Percentiles rank a stretch among this genome's conserved stretches.
Conservation (phyloP, 2,888 invertebrate genomes). For the Rugalucina vietnamica region DNA sequence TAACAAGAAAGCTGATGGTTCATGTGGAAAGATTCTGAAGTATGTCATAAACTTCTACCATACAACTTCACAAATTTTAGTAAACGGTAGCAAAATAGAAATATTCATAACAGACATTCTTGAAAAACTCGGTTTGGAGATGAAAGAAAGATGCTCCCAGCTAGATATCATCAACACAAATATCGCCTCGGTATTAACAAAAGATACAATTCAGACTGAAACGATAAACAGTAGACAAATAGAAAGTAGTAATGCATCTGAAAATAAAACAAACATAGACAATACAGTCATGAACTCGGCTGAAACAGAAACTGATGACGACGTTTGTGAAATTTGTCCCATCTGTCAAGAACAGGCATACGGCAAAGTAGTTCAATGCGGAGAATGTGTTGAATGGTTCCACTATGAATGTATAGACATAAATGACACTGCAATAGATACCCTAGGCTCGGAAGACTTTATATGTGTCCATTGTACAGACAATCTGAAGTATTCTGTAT, state of each 20-base stretch:
- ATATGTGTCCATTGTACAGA: background rate
- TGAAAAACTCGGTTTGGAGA: background rate
- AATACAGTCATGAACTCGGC: background rate
- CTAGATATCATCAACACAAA: background rate
- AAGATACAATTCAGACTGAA: no score
- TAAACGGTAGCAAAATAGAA: background rate
- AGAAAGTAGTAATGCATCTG: background rate
- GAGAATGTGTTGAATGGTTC: background rate
- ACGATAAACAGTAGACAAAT: background rate
- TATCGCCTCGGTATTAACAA: background rate
- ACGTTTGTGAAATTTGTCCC: background rate
- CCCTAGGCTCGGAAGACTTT: background rate
- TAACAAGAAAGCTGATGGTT: background rate
- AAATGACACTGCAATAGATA: background rate
- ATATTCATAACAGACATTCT: background rate
- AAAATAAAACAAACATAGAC: background rate
- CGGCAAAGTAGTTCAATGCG: background rate
- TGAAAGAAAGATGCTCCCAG: background rate
- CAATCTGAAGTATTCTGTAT: background rate
- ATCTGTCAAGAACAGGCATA: background rate
- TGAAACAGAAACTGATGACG: background rate
- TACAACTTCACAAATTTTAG: background rate
- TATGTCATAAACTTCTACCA: background rate
- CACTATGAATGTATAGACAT: background rate
- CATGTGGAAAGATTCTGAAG: background rate